phyloP scores from a whole-genome alignment of 1,140 invertebrate species.

The Drosophila nannoptera region DNA sequence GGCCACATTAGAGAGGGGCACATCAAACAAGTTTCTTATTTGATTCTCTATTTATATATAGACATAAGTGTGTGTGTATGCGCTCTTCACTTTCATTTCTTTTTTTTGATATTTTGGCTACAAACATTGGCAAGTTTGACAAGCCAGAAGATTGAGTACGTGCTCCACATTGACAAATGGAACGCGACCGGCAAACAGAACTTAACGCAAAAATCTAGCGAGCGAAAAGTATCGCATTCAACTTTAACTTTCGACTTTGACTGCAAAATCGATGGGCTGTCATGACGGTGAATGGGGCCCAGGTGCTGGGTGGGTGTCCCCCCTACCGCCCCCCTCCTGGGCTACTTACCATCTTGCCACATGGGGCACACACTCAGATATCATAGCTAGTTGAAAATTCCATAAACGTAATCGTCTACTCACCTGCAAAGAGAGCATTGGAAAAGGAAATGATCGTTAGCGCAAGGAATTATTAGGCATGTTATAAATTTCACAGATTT shows the following conservation, averaged over 20 bases:
- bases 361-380: not conserved
- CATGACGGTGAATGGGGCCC: not conserved
- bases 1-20: not conserved
- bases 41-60: constrained; percentile 5
- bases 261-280: constrained; percentile 9
- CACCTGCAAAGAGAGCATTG: constrained; percentile 54
- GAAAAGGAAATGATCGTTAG: constrained; percentile 8
- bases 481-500: constrained; percentile 4
- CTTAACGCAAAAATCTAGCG: constrained; percentile 6
- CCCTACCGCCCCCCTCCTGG: not conserved
- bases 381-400: constrained; percentile 47
- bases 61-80: not conserved
- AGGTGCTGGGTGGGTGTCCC: not conserved
- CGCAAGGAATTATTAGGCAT: constrained; percentile 21
- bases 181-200: constrained; percentile 45
- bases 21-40: constrained; percentile 27
- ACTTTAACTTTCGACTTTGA: constrained; percentile 9
- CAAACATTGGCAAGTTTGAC: constrained; percentile 76
- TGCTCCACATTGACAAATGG: constrained; percentile 75
- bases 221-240: constrained; percentile 2
- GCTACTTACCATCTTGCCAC: constrained; percentile 22
- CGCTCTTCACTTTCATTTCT: not conserved
- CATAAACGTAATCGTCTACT: constrained; percentile 41
- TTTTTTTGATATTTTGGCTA: constrained; percentile 47
- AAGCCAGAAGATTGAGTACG: constrained; percentile 75